Conservation (phyloP, 64 coral and sea anemone genomes). For the Pocillopora verrucosa region DNA sequence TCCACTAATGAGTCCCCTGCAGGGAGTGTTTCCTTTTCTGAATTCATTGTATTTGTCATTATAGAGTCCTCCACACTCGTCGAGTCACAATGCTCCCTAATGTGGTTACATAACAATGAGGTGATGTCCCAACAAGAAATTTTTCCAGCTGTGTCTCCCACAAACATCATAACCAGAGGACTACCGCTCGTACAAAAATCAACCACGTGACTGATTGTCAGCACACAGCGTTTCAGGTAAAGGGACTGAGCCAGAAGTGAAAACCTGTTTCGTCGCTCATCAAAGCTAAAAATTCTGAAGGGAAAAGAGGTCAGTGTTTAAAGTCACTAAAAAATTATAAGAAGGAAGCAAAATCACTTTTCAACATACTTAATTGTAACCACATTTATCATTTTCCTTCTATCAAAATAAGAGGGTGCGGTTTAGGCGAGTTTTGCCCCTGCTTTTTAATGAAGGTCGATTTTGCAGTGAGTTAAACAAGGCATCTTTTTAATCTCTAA, state of each 20-base stretch:
- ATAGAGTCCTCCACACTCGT: not conserved
- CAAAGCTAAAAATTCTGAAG: slow-evolving; percentile 38
- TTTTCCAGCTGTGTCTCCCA: slow-evolving; percentile 85
- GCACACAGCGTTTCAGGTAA: slow-evolving; percentile 78
- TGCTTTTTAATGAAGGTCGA: too few relatives aligned
- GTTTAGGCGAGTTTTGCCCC: too few relatives aligned
- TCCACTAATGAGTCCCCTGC: not conserved
- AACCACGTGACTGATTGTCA: slow-evolving; percentile 54
- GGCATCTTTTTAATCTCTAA: too few relatives aligned
- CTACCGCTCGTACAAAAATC: not conserved
- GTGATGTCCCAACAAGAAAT: slow-evolving; percentile 88
- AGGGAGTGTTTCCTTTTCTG: not conserved
- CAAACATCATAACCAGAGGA: slow-evolving; percentile 68
- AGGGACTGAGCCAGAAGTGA: slow-evolving; percentile 63
- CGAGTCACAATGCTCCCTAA: slow-evolving; percentile 41
- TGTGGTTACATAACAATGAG: slow-evolving; percentile 39
- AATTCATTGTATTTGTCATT: not conserved
- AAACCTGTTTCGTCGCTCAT: slow-evolving; percentile 43
- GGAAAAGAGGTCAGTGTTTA: not conserved
- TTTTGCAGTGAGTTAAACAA: too few relatives aligned
- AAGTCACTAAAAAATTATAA: too few relatives aligned
- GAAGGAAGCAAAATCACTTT: not conserved
- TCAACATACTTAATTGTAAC: too few relatives aligned
- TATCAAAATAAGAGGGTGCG: too few relatives aligned
- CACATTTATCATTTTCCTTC: too few relatives aligned